Conservation (phyloP, 2,113 vertebrate genomes). For the Daphoenositta chrysoptera region DNA sequence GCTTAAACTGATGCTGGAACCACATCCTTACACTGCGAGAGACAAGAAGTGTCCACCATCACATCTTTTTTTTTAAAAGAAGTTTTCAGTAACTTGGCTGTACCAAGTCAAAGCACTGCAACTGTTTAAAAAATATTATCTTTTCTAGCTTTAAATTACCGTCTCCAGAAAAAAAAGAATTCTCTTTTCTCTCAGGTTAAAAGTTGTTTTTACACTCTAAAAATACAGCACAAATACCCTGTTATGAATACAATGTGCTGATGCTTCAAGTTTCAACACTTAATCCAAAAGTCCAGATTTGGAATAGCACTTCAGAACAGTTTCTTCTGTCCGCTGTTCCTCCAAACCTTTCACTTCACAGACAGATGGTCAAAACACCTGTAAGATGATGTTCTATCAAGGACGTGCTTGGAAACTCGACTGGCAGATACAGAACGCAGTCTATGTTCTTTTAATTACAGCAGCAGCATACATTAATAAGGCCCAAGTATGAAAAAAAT, state of each 20-base stretch:
- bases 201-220: neutral
- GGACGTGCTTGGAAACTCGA: neutral
- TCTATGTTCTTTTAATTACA: neutral
- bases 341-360: neutral
- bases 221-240: neutral
- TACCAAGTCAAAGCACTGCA: neutral
- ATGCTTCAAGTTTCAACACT: neutral
- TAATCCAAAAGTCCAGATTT: neutral
- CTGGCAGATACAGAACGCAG: neutral
- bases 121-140: neutral
- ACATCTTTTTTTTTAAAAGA: neutral
- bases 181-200: neutral
- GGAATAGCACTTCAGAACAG: neutral
- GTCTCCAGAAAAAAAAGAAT: neutral
- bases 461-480: neutral
- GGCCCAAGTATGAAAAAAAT: conserved; percentile 6
- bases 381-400: neutral
- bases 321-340: neutral
- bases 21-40: neutral
- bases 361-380: neutral
- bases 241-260: neutral
- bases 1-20: neutral
- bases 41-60: neutral
- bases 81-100: neutral
- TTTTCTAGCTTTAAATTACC: neutral